phyloP scores from a whole-genome alignment of 2,113 vertebrate genomes.

The Microtus ochrogaster region DNA sequence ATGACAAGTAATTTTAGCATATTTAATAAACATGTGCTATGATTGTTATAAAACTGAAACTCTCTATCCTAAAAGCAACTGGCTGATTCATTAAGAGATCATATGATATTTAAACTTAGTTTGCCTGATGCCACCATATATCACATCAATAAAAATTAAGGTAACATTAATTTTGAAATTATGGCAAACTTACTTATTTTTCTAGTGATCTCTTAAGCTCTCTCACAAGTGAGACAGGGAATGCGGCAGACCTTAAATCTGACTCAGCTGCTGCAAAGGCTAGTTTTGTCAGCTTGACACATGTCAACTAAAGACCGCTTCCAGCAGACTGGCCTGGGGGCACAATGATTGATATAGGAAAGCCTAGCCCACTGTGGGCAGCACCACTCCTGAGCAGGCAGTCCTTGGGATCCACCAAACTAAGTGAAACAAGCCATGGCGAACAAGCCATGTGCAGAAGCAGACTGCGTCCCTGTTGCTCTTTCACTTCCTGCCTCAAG shows the following conservation, averaged over 20 bases:
- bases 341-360: background rate
- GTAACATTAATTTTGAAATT: slow-evolving; percentile 44
- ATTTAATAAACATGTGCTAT: background rate
- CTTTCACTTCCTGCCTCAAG: background rate
- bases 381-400: background rate
- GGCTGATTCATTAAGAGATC: slow-evolving; percentile 1
- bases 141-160: slow-evolving; percentile 42
- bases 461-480: background rate
- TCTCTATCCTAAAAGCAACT: slow-evolving; percentile 36
- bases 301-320: background rate
- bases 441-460: background rate
- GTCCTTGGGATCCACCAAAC: background rate
- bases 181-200: background rate
- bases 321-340: background rate
- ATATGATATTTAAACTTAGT: slow-evolving; percentile 42
- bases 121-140: background rate
- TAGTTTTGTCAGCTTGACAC: background rate
- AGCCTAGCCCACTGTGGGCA: too few relatives aligned
- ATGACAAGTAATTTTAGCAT: background rate
- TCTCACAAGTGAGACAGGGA: background rate
- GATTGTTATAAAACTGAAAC: slow-evolving; percentile 27
- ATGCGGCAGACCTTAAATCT: background rate
- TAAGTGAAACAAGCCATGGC: too few relatives aligned
- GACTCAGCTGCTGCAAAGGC: background rate
- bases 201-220: background rate